Base-by-base conservation (phyloP, 2,888 invertebrate species). In the Dicranocentrus wangi region DNA sequence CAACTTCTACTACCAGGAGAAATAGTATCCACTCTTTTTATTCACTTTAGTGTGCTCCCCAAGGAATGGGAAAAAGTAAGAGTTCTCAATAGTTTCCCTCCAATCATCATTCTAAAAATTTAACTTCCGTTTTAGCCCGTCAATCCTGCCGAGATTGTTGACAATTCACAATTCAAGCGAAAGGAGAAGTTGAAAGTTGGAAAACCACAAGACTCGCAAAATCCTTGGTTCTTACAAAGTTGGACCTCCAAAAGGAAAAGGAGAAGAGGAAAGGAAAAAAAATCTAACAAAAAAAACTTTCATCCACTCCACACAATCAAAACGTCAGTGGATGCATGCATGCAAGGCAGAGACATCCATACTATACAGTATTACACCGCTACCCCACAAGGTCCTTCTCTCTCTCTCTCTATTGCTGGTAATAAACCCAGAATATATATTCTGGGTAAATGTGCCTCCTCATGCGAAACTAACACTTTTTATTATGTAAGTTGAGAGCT, bases 41-140 rank as follows among this genome's bases (percentile, higher is more conserved):
- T 75, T 75, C 75, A 75, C 75, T 75, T 66, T 75, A 39, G 39
- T n/a, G 2, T 51, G 65, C 53, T 75, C 73, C 73, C 73, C 15
- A 39, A 15, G 65, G 73, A 63, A 17, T 32, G 2, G 17, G 60
- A 19, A 71, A 60, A 65, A 39, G 68, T 47, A 43, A 43, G 32
- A 32, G 32, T 32, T 32, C 32, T 10, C 32, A 32, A 32, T 32
- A 32, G 5, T 60, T 61, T 10, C 61, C 13, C 23, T 51, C 27
- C 61, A 66, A 75, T 73, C 61, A 75, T 75, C 75, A 47, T 23
- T 47, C 60, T 21, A 61, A 60, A 32, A 61, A 69, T 60, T 60
- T 61, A 60, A 68, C 77, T 77, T 77, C 68, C 69, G 69, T 69
- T 69, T 68, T 65, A 68, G 43, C 60, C 75, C 53, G 32, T 66